Evolutionary conservation across 2,797 vertebrate genomes (phyloP).

Genomic region (Acestrorhynchus altus): DNA sequence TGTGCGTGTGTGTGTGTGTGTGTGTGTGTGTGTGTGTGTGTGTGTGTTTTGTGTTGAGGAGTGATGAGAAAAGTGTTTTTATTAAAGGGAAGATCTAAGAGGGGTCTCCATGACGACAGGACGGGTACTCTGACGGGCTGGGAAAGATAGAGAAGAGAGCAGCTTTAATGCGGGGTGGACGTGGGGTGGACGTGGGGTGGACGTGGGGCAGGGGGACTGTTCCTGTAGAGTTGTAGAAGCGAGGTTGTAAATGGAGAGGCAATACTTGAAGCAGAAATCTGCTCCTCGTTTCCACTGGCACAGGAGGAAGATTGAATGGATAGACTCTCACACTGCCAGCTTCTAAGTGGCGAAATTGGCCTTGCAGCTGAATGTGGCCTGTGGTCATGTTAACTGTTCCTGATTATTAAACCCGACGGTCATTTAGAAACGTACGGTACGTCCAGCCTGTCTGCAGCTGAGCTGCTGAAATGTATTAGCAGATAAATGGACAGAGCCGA

Average conservation of each 20-base stretch:
- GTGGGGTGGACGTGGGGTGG: no score
- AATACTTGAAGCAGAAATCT: background rate
- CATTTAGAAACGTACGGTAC: background rate
- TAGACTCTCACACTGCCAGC: no score
- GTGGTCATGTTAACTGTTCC: background rate
- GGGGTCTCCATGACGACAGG: conserved; percentile 15
- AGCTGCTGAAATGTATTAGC: background rate
- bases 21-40: background rate
- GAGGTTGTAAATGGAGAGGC: background rate
- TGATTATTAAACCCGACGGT: background rate
- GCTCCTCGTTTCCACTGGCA: background rate
- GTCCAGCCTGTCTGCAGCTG: background rate
- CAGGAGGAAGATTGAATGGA: background rate
- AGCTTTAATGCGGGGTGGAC: conserved; percentile 20
- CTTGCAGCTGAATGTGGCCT: no score
- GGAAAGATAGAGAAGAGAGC: conserved; percentile 21
- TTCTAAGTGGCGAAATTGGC: background rate
- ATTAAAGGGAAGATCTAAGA: conserved; percentile 28
- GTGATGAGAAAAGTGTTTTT: conserved; percentile 7
- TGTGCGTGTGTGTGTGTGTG: background rate
- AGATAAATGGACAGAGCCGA: background rate
- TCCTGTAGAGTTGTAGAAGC: background rate
- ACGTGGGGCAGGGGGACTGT: background rate
- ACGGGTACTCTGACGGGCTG: conserved; percentile 17
- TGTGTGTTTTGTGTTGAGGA: background rate